phyloP scores from a whole-genome alignment of 2,888 invertebrate genomes.

The Malacosoma neustria region DNA sequence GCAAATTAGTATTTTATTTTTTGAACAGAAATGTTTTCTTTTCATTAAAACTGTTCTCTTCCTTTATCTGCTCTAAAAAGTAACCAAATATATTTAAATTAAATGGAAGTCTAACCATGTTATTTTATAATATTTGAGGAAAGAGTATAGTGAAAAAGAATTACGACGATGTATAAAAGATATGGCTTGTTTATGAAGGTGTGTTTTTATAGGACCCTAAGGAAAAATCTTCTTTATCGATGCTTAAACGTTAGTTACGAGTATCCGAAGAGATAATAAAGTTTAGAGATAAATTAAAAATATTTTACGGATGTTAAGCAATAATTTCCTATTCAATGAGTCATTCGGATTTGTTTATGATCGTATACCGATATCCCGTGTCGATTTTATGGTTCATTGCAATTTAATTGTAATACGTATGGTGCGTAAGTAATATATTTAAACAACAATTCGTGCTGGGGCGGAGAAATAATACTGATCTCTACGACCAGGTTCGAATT shows the following conservation, averaged over 20 bases:
- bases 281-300: slow-evolving; percentile 27
- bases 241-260: slow-evolving; percentile 46
- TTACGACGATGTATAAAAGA: slow-evolving; percentile 53
- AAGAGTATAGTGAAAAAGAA: slow-evolving; percentile 42
- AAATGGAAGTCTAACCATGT: slow-evolving; percentile 16
- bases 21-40: slow-evolving; percentile 10
- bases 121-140: slow-evolving; percentile 28
- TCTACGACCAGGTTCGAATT: too few species aligned
- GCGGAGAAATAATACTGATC: too few species aligned
- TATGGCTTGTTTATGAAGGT: slow-evolving; percentile 67
- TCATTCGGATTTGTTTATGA: too few species aligned
- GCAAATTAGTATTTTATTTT: slow-evolving; percentile 6
- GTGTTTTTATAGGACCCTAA: slow-evolving; percentile 50
- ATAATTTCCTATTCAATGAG: not conserved
- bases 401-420: too few species aligned
- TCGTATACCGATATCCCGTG: too few species aligned
- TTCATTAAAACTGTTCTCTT: not conserved
- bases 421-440: too few species aligned
- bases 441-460: too few species aligned
- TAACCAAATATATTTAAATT: too few species aligned
- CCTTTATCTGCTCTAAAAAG: slow-evolving; percentile 11
- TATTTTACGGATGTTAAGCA: slow-evolving; percentile 4
- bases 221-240: slow-evolving; percentile 51
- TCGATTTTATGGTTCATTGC: too few species aligned
- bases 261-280: slow-evolving; percentile 50